Evolutionary conservation across 2,113 vertebrate genomes (phyloP).

Genomic region (Sminthopsis crassicaudata): DNA sequence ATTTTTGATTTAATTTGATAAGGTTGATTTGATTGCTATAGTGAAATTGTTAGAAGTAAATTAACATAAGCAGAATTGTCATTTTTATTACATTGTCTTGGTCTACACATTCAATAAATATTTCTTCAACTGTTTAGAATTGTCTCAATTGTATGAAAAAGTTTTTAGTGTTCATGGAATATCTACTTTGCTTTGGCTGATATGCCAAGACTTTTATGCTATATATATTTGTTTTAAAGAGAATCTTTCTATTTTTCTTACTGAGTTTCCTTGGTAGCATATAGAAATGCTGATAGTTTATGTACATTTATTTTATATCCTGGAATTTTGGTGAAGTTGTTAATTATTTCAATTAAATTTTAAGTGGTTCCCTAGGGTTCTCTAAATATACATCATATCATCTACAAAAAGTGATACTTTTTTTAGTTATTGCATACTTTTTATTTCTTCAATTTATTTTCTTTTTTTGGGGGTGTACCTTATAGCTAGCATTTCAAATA

Average conservation of each 20-base stretch:
- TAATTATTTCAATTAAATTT: background rate
- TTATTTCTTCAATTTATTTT: background rate
- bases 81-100: background rate
- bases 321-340: no score
- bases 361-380: background rate
- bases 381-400: background rate
- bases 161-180: background rate
- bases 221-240: no score
- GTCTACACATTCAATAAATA: background rate
- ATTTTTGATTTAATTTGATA: no score
- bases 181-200: background rate
- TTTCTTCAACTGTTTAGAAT: background rate
- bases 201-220: background rate
- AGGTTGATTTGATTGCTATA: background rate
- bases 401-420: background rate
- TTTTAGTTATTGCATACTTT: background rate
- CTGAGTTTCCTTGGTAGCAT: background rate
- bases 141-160: background rate
- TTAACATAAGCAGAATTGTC: background rate
- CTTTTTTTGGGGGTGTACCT: background rate
- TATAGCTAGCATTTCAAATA: background rate
- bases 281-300: no score
- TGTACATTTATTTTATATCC: no score
- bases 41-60: background rate
- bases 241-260: background rate